Base-by-base conservation (phyloP, 2,888 invertebrate species). In the Hemithea aestivaria region DNA sequence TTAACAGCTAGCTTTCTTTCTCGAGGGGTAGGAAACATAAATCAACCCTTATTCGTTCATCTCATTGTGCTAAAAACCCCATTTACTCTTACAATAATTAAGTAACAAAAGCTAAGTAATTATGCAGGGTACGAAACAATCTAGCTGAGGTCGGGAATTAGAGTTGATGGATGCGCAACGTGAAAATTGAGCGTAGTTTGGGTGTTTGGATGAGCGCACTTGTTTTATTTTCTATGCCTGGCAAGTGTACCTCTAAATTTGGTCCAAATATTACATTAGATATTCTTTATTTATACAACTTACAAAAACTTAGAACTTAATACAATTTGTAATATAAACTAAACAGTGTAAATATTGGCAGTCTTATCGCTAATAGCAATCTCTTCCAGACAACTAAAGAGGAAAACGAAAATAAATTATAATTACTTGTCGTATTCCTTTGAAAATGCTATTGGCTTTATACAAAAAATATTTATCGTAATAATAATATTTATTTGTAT, bases 41-140 rank as follows among this genome's bases (percentile, higher is more conserved):
- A 70, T 72, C 66, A 71, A 51, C 54, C 53, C 48, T 50, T 56
- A 56, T 49, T 58, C 56, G 63, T 70, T 71, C 66, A 58, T 67
- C 66, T 66, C 67, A 62, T 73, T 71, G 67, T 63, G 65, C 64
- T 77, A 71, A 75, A 78, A 75, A 73, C 73, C 70, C 66, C 67
- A 70, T 66, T 67, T 68, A 63, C 64, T 54, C 61, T 59, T 52
- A 54, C 65, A 62, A 66, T 76, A 76, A 78, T 79, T 77, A 79
- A 76, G 73, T 73, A 75, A 76, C 76, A 77, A 77, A 76, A 73
- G 76, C 75, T 73, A 73, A 75, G 75, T 78, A 79, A 77, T 79
- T 79, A 77, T 77, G 77, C 76, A 71, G 69, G 70, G 58, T 75
- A 73, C 72, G 74, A 77, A 74, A 76, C 76, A 76, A 75, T 77